A percentile compares a stretch with the other conserved stretches of the same genome.
These are phyloP conservation scores for Rhopalosiphum padi DNA, from an alignment of 1,140 invertebrate species.

Conservation along the genomic window DNA sequence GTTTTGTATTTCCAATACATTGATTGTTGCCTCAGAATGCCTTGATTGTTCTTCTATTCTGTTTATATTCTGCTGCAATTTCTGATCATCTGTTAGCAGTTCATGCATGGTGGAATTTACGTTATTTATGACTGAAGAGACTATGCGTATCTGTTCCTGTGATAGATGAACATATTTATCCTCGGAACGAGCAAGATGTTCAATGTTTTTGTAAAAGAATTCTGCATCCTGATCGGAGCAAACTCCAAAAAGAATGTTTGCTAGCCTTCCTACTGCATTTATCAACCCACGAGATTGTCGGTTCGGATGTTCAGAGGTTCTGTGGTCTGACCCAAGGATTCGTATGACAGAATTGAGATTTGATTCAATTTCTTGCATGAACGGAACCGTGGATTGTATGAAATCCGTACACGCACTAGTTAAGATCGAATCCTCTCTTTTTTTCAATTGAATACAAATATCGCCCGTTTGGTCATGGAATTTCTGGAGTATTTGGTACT, in stretches of 20 bases:
- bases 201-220: no score
- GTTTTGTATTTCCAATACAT: not conserved
- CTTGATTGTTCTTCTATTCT: no score
- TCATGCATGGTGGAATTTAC: not conserved
- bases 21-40: not conserved
- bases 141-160: not conserved
- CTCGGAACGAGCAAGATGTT: no score
- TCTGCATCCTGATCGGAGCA: no score
- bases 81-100: not conserved
- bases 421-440: not conserved
- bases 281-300: no score
- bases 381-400: not conserved
- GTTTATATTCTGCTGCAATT: not conserved
- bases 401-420: not conserved
- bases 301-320: not conserved
- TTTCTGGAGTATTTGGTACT: not conserved
- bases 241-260: no score
- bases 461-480: not conserved
- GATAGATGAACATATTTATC: not conserved
- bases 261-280: no score
- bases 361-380: not conserved
- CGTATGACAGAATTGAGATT: not conserved
- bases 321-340: not conserved
- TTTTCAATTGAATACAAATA: not conserved
- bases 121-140: not conserved